Percentiles rank a stretch among this genome's conserved stretches.
phyloP scores from a whole-genome alignment of 1,140 invertebrate species.

The Coenobita brevimanus region DNA sequence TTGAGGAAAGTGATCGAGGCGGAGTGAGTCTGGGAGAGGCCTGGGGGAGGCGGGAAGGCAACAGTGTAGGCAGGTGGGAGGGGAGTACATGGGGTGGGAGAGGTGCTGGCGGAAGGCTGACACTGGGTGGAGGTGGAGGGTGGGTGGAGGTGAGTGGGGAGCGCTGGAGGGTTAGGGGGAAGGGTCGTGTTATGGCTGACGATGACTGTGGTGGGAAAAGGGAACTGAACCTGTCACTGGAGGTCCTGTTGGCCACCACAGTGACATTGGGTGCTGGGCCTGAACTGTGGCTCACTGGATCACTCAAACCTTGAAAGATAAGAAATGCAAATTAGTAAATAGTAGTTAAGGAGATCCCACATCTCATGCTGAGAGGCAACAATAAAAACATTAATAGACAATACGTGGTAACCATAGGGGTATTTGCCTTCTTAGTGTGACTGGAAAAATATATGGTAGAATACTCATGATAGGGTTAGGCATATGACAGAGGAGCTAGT shows the following conservation, averaged over 20 bases:
- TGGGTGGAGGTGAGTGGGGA: constrained; percentile 19
- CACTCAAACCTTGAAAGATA: constrained; percentile 36
- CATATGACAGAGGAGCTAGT: too few species aligned
- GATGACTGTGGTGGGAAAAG: constrained; percentile 40
- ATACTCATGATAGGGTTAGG: too few species aligned
- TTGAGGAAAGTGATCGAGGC: constrained; percentile 11
- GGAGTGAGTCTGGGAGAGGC: not conserved
- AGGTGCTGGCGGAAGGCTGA: constrained; percentile 26
- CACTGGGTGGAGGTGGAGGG: constrained; percentile 33
- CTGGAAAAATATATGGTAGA: too few species aligned
- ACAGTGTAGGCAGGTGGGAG: not conserved
- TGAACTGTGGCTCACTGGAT: constrained; percentile 34
- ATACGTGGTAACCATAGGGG: too few species aligned
- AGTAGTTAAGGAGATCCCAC: too few species aligned
- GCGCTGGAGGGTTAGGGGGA: constrained; percentile 23
- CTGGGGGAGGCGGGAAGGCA: constrained; percentile 12
- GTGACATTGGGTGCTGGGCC: constrained; percentile 42
- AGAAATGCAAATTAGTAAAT: too few species aligned
- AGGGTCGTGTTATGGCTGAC: not conserved
- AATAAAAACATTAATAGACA: too few species aligned
- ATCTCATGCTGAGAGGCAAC: too few species aligned
- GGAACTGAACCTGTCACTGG: constrained; percentile 50
- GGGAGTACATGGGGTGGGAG: not conserved
- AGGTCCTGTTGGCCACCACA: constrained; percentile 43
- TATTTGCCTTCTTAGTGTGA: too few species aligned